These are phyloP conservation scores for Thamnophis elegans DNA, from an alignment of 2,797 vertebrate genomes.

Conservation along the genomic window DNA sequence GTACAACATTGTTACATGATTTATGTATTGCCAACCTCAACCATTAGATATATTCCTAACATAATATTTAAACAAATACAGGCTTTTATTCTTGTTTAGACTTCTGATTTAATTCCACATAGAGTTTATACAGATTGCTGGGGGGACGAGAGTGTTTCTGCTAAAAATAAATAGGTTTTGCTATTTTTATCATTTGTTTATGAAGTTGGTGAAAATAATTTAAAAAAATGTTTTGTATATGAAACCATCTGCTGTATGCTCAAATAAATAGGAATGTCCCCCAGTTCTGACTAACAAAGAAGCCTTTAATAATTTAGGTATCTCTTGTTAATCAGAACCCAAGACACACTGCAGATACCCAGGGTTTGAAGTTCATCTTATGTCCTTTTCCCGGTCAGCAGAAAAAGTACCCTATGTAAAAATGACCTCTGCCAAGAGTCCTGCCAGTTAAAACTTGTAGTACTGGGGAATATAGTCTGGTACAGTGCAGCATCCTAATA, in stretches of 20 bases:
- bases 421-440: neutral
- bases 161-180: constrained; percentile 19
- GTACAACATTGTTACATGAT: too few species aligned
- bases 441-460: neutral
- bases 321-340: neutral
- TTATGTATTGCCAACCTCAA: too few species aligned
- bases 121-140: neutral
- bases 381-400: neutral
- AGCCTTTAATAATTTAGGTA: neutral
- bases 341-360: neutral
- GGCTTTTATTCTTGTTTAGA: neutral
- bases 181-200: constrained; percentile 12
- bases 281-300: neutral
- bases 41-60: too few species aligned
- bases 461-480: neutral
- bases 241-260: constrained; percentile 19
- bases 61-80: neutral
- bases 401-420: neutral
- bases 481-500: neutral
- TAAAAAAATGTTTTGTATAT: neutral
- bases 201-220: neutral
- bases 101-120: neutral
- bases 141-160: neutral
- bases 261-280: neutral
- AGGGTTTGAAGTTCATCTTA: neutral